Conservation (phyloP, 2,797 vertebrate species). For the Dermochelys coriacea region DNA sequence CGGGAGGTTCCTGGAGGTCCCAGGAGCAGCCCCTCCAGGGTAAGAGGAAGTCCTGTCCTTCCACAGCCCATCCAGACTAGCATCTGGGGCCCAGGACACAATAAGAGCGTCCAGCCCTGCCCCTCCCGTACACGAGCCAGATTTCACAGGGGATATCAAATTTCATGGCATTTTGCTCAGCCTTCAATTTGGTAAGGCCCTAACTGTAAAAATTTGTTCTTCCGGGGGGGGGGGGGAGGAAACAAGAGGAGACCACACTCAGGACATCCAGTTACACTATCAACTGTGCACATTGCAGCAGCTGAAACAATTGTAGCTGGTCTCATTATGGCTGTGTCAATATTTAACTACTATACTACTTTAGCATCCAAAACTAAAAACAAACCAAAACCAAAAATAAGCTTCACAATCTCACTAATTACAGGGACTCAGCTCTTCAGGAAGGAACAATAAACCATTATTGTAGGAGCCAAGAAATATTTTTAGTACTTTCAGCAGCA, state of each 20-base stretch:
- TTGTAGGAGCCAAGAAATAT: background rate
- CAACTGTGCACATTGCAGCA: background rate
- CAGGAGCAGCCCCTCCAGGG: too few relatives aligned
- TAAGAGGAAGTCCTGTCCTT: too few relatives aligned
- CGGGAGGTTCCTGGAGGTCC: too few relatives aligned
- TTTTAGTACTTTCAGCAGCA: background rate
- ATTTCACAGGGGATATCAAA: too few relatives aligned
- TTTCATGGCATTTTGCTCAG: too few relatives aligned
- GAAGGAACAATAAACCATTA: constrained; percentile 52
- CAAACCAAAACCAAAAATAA: constrained; percentile 63
- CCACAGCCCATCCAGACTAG: too few relatives aligned
- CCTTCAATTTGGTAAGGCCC: background rate
- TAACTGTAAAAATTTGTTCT: accelerated
- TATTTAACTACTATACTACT: background rate
- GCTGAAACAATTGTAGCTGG: constrained; percentile 43
- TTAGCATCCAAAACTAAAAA: constrained; percentile 42
- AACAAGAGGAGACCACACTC: background rate
- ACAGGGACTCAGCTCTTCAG: constrained; percentile 26
- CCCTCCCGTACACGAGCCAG: too few relatives aligned
- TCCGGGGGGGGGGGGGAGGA: constrained; percentile 17
- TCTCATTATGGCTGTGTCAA: accelerated
- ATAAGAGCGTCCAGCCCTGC: too few relatives aligned
- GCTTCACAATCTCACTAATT: constrained; percentile 35
- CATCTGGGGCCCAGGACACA: too few relatives aligned
- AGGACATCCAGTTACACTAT: background rate